Percentiles rank a stretch among this genome's conserved stretches.
Conservation (phyloP, 2,888 invertebrate species). For the Drosophila mulleri region DNA sequence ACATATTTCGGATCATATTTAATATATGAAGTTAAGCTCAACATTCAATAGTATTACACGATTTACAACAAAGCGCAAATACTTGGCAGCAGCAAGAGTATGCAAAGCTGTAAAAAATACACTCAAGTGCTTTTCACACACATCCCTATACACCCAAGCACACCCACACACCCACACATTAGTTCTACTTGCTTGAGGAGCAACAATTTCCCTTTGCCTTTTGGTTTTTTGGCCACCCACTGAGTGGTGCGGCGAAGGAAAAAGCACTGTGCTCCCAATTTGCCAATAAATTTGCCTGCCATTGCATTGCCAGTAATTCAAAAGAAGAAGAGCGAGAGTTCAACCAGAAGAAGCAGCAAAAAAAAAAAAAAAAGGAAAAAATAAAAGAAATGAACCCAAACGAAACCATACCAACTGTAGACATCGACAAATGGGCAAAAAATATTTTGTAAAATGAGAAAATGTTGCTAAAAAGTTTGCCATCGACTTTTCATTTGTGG, state of each 20-base stretch:
- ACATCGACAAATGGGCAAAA: constrained; percentile 39
- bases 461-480: constrained; percentile 32
- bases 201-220: constrained; percentile 37
- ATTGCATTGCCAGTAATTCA: constrained; percentile 72
- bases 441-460: constrained; percentile 38
- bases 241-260: constrained; percentile 38
- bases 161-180: background rate
- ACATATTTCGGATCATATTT: background rate
- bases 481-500: constrained; percentile 13
- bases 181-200: constrained; percentile 26
- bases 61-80: constrained; percentile 12
- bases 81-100: constrained; percentile 19
- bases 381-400: background rate
- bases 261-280: constrained; percentile 77
- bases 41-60: constrained; percentile 13
- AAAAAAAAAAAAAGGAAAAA: constrained; percentile 8
- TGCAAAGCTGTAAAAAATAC: constrained; percentile 72
- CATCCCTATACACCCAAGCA: constrained; percentile 21
- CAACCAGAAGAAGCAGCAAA: constrained; percentile 32
- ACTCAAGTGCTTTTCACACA: constrained; percentile 66
- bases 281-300: constrained; percentile 78
- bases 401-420: constrained; percentile 6
- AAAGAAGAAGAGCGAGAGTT: constrained; percentile 41
- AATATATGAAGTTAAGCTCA: background rate
- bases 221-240: constrained; percentile 26